These are phyloP conservation scores for Sander lucioperca DNA, from an alignment of 2,113 vertebrate genomes.

Conservation along the genomic window DNA sequence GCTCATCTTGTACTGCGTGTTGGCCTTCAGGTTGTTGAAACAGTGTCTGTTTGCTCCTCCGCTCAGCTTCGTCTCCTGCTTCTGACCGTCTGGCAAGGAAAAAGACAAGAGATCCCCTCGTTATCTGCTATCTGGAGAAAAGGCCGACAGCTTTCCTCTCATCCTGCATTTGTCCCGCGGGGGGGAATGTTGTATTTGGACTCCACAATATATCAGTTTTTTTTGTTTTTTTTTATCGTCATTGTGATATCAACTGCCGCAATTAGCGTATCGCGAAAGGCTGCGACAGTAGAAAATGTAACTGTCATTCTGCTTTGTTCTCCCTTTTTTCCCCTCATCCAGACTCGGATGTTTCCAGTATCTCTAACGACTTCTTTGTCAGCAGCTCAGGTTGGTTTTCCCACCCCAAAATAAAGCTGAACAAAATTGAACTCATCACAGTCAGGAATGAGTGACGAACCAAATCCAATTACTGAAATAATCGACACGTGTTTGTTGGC, in stretches of 20 bases:
- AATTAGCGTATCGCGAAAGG: too few species aligned
- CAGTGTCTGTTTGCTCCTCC: constrained; percentile 90
- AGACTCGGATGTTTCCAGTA: too few species aligned
- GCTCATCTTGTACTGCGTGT: constrained; percentile 91
- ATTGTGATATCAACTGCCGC: too few species aligned
- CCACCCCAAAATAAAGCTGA: neutral
- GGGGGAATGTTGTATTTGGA: neutral
- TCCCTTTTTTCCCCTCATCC: too few species aligned
- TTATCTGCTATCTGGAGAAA: neutral
- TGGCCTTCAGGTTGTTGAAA: constrained; percentile 90
- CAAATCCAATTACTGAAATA: constrained; percentile 35
- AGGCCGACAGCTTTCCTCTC: too few species aligned
- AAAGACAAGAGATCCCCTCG: neutral
- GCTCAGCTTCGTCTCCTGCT: constrained; percentile 86
- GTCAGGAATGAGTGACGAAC: neutral
- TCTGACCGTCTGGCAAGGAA: constrained; percentile 86
- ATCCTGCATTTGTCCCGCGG: neutral
- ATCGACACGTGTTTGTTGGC: neutral
- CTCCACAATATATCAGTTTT: too few species aligned
- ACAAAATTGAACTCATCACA: neutral
- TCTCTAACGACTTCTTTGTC: neutral
- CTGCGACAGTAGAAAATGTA: too few species aligned
- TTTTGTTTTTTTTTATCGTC: too few species aligned
- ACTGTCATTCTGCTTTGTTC: too few species aligned
- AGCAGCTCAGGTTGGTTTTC: neutral